These are phyloP conservation scores for Mercenaria mercenaria DNA, from an alignment of 1,140 invertebrate genomes.

Conservation along the genomic window DNA sequence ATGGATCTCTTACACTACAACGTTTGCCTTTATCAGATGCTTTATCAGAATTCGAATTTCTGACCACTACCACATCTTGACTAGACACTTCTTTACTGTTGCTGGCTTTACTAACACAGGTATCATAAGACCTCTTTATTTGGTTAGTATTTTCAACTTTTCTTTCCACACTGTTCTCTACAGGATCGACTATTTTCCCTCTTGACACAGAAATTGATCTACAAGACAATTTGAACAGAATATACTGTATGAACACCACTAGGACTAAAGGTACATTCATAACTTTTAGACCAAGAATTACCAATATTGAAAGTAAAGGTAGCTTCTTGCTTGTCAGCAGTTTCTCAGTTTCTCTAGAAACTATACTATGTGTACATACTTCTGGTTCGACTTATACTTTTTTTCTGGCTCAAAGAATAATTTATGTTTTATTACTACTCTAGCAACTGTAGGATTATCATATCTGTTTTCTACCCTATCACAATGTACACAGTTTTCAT, in stretches of 20 bases:
- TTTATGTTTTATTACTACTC: not conserved
- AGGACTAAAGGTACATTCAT: not conserved
- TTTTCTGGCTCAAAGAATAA: not conserved
- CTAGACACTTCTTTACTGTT: not conserved
- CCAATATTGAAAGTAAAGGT: not conserved
- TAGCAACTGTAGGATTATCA: not conserved
- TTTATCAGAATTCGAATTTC: not conserved
- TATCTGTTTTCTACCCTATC: slow-evolving; percentile 3
- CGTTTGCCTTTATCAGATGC: not conserved
- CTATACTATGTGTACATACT: not conserved
- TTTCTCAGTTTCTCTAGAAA: not conserved
- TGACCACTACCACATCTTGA: not conserved
- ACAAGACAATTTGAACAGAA: not conserved
- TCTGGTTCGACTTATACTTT: not conserved
- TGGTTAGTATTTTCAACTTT: not conserved
- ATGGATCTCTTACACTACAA: not conserved
- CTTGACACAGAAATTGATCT: not conserved
- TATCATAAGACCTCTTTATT: not conserved
- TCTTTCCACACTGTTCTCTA: not conserved
- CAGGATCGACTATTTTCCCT: not conserved
- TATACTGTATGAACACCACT: not conserved
- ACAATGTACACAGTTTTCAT: slow-evolving; percentile 3
- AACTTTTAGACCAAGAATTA: not conserved
- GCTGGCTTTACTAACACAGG: not conserved
- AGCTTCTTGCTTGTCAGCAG: not conserved